Evolutionary conservation across 1,140 invertebrate genomes (phyloP), one percentile per base, ranked within the genome.

Genomic region (Aphelinus atriplicis): DNA sequence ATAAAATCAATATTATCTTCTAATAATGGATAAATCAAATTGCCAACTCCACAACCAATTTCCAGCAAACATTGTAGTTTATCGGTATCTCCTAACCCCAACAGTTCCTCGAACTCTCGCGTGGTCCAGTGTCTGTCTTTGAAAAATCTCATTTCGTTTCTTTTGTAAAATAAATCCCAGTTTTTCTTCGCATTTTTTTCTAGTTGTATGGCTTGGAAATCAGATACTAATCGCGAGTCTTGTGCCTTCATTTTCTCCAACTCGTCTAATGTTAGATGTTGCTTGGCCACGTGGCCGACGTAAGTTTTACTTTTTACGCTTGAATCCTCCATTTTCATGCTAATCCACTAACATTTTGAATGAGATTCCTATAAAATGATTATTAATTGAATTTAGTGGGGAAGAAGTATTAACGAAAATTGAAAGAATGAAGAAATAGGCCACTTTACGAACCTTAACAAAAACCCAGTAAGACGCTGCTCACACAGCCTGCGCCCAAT

Each of bases 101-200:
- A 70, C 10, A 99, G 87, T 85, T 99, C 97, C 78, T 92, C 83
- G 88, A 99, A 98, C 88, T 99, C 98, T 81, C 96, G 89, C 69
- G 92, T 95, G 3, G 96, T 98, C 98, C 98, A 99, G 85, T 99
- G 96, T 42, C 98, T 90, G 88, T 99, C 97, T 88, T 97, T 97
- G 84, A 99, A 99, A 84, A 99, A 99, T 79, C 93, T 90, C 0
- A 91, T 93, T 79, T 94, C 93, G 84, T 97, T 97, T 76, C 96
- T 88, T 87, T 99, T 98, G 84, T 99, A 99, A 88, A 99, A 99
- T 63, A 97, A 88, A 88, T 99, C 98, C 98, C 98, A 99, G 85
- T 99, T 93, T 78, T 95, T 95, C 81, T 94, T 93, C 0, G 97
- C 95, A 80, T 99, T 92, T 63, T 85, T 88, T 88, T 99, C 97